Base-by-base conservation (phyloP, 2,888 invertebrate species). In the Drosophila setosimentum region DNA sequence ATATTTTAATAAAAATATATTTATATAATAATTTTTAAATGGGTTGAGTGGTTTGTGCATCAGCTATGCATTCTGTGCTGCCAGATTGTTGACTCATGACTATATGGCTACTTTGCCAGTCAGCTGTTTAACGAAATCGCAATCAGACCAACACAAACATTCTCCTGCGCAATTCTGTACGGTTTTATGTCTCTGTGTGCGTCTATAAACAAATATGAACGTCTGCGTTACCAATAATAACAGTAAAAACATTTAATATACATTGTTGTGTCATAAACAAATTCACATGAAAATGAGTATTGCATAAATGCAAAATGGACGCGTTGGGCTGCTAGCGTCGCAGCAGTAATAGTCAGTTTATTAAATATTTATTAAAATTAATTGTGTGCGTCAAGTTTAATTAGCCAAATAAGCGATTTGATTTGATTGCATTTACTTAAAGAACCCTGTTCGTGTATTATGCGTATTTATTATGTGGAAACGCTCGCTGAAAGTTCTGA, bases 401-500 rank as follows among this genome's bases (percentile, higher is more conserved):
- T 4, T 27, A 53, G n/a, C 24, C n/a, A 37, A 42, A n/a, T 40
- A 57, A 27, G 32, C 57, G 40, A 37, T 40, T 58, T 57, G 29
- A 37, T 29, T 48, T 65, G 30, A 40, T 30, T 42, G 27, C n/a
- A 55, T 55, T 55, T 55, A n/a, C 27, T 48, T 65, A 10, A 59
- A 40, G 2, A 40, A 30, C 60, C 24, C 42, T 29, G 33, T 64
- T 21, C 2, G 37, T 61, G 27, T 61, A 60, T 62, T 2, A 55
- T 61, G 48, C 60, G 69, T 60, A 59, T 70, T 60, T 77, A 90
- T 84, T 88, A 93, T 93, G 93, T 85, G 91, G 87, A 91, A 91
- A 76, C 91, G 92, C 76, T 88, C 91, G 65, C 80, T 92, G 66
- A 94, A 94, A 93, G 87, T 94, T 73, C 82, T 94, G 45, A 91